Conservation (phyloP, 1,140 invertebrate genomes). For the Diuraphis noxia region DNA sequence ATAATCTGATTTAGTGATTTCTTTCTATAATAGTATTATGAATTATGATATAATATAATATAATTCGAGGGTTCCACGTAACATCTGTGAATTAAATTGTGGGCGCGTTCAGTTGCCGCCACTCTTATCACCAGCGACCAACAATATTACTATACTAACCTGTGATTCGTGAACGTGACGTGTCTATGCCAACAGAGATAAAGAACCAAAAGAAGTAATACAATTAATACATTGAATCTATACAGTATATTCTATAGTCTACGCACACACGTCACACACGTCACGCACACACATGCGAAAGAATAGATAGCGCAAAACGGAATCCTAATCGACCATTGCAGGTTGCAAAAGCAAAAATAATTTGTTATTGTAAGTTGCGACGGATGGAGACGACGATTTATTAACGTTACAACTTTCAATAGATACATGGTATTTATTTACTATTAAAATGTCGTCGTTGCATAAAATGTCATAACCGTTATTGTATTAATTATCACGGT, state of each 20-base stretch:
- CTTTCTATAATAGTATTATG: too few species aligned
- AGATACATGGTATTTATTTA: background rate
- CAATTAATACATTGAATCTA: too few species aligned
- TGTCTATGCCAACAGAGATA: background rate
- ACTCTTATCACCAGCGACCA: background rate
- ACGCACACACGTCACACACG: background rate
- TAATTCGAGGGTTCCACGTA: slow-evolving; percentile 17
- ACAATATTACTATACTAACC: background rate
- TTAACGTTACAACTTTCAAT: background rate
- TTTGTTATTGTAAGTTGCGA: background rate
- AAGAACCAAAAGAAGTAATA: background rate
- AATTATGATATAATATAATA: too few species aligned
- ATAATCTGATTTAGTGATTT: too few species aligned
- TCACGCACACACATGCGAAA: background rate
- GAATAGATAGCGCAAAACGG: background rate
- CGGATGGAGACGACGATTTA: background rate
- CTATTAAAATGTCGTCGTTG: background rate
- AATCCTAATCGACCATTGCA: background rate
- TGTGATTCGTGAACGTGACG: slow-evolving; percentile 19
- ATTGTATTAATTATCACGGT: background rate
- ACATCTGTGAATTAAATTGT: background rate
- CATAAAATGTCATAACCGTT: background rate
- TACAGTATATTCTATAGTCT: background rate
- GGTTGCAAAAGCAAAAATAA: background rate
- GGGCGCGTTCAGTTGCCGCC: background rate